These are phyloP conservation scores for Heliconius eleuchia DNA, from an alignment of 1,140 invertebrate species.

Conservation along the genomic window DNA sequence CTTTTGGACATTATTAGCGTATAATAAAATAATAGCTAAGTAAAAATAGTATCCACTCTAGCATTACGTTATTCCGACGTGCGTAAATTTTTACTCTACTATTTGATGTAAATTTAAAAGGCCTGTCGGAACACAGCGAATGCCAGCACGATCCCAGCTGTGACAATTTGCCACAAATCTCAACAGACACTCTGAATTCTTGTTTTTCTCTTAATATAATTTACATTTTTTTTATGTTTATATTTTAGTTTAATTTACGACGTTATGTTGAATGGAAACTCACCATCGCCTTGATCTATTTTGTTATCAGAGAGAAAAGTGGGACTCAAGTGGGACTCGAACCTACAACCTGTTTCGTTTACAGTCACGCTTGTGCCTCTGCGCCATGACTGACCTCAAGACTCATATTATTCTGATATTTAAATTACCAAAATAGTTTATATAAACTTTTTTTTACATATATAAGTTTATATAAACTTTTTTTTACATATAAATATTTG, in stretches of 20 bases:
- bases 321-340: too few relatives aligned
- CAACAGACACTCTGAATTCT: conserved; percentile 30
- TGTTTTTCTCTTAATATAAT: conserved; percentile 13
- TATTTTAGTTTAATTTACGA: too few relatives aligned
- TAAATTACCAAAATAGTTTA: too few relatives aligned
- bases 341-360: too few relatives aligned
- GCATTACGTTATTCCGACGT: not conserved
- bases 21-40: too few relatives aligned
- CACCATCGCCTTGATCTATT: too few relatives aligned
- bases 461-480: not conserved
- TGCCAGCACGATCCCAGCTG: conserved; percentile 30
- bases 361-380: too few relatives aligned
- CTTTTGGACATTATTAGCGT: too few relatives aligned
- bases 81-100: not conserved
- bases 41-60: not conserved
- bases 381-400: too few relatives aligned
- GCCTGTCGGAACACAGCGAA: conserved; percentile 9
- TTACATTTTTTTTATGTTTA: not conserved
- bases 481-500: not conserved
- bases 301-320: too few relatives aligned
- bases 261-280: too few relatives aligned
- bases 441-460: not conserved
- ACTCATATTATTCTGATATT: too few relatives aligned
- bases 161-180: conserved; percentile 38
- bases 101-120: not conserved